Percentiles rank a stretch among this genome's conserved stretches.
phyloP scores from a whole-genome alignment of 2,113 vertebrate species.

The Peromyscus leucopus region DNA sequence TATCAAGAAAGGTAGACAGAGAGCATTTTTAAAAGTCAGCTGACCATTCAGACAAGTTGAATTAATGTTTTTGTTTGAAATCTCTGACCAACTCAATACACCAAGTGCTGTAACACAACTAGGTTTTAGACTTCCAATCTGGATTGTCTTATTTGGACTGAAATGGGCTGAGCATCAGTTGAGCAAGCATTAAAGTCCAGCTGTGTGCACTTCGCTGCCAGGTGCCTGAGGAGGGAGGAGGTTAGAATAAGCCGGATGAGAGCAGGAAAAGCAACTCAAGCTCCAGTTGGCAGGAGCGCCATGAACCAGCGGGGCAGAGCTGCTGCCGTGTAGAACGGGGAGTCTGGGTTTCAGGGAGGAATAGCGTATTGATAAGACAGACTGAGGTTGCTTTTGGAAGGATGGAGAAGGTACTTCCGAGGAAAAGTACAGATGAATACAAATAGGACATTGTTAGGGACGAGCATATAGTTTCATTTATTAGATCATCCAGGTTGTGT shows the following conservation, averaged over 20 bases:
- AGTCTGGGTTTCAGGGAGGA: not conserved
- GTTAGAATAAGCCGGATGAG: not conserved
- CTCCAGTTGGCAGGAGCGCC: not conserved
- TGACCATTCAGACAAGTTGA: slow-evolving; percentile 14
- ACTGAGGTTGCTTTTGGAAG: not conserved
- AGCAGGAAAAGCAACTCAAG: not conserved
- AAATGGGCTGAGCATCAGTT: slow-evolving; percentile 40
- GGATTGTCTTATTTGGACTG: slow-evolving; percentile 50
- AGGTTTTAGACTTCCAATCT: not conserved
- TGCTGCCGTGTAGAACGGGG: too few relatives aligned
- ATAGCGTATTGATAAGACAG: not conserved
- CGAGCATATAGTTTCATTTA: not conserved
- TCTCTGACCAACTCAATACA: not conserved
- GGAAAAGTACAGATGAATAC: not conserved
- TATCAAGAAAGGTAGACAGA: not conserved
- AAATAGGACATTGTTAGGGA: not conserved
- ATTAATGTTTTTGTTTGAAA: not conserved
- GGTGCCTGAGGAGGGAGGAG: not conserved
- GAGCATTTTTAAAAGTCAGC: not conserved
- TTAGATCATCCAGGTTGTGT: not conserved
- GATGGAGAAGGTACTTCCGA: not conserved
- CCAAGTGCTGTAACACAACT: not conserved
- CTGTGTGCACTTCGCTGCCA: not conserved
- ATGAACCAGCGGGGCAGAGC: rapidly evolving
- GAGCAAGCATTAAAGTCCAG: not conserved